Base-by-base conservation (phyloP, 2,888 invertebrate species). In the Agrotis exclamationis region DNA sequence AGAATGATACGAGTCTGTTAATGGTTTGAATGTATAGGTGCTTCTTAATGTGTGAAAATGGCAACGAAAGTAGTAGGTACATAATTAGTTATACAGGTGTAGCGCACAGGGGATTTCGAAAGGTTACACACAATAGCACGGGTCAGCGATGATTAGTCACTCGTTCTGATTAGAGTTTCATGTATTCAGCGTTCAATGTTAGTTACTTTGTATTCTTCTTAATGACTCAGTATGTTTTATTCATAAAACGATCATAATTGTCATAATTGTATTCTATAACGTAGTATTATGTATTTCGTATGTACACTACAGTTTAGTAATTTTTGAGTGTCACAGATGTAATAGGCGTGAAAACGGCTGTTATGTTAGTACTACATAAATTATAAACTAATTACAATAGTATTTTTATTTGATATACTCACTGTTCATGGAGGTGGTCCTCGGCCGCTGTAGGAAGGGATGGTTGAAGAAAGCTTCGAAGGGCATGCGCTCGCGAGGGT, bases 401-500 rank as follows among this genome's bases (percentile, higher is more conserved):
- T 18, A 44, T 69, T 63, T 24, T 63, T 24, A 24, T 59, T 69
- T 56, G 1, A 11, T 53, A 48, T 64, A 91, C 94, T 94, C 72
- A 96, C 97, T 90, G 93, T 96, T 88, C 91, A 95, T 89, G 90
- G 96, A 89, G 87, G 96, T 85, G 92, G 96, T 92, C 91, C 97
- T 87, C 91, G 97, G 92, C 16, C 98, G 97, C 91, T 98, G 97
- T 82, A 98, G 96, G 96, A 99, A 99, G 60, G 98, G 97, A 95
- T 99, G 99, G 91, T 97, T 97, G 96, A 99, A 99, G 96, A 99
- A 99, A 78, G 98, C 97, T 89, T 99, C 99, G 94, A 99, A 99
- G 77, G 99, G 98, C 97, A 99, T 99, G 83, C 99, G 97, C 92
- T 99, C 99, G 90, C 98, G 97, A 60, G 99, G 98, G 95, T 99